phyloP scores from a whole-genome alignment of 2,113 vertebrate species.

The Onychostoma macrolepis region DNA sequence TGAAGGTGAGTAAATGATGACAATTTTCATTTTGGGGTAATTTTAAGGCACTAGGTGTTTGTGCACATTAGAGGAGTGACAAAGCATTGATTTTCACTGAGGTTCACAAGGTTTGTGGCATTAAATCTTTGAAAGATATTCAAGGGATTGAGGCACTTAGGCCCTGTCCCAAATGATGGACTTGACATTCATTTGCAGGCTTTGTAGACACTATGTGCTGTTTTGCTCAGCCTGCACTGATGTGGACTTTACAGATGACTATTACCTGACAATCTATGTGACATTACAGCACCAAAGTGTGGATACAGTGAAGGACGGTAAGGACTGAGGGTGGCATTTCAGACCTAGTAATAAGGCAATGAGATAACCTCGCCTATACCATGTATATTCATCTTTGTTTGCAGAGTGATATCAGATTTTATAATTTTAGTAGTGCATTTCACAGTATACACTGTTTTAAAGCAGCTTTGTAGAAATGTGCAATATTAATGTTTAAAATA shows the following conservation, averaged over 20 bases:
- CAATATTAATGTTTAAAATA: background rate
- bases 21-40: no score
- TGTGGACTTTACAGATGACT: background rate
- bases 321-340: background rate
- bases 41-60: no score
- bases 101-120: background rate
- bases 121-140: background rate
- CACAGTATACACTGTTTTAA: background rate
- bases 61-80: no score
- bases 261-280: background rate
- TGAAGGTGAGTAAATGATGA: no score
- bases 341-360: background rate
- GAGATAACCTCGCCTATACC: background rate
- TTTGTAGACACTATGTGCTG: background rate
- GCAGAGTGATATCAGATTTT: background rate
- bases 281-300: background rate
- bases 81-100: background rate
- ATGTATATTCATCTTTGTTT: background rate
- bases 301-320: background rate
- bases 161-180: background rate
- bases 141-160: background rate
- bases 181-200: background rate
- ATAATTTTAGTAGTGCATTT: no score
- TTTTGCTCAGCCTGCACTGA: background rate
- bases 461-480: background rate